A percentile compares a stretch with the other conserved stretches of the same genome.
Evolutionary conservation across 2,888 invertebrate species (phyloP).

Genomic region (Teleogryllus oceanicus): DNA sequence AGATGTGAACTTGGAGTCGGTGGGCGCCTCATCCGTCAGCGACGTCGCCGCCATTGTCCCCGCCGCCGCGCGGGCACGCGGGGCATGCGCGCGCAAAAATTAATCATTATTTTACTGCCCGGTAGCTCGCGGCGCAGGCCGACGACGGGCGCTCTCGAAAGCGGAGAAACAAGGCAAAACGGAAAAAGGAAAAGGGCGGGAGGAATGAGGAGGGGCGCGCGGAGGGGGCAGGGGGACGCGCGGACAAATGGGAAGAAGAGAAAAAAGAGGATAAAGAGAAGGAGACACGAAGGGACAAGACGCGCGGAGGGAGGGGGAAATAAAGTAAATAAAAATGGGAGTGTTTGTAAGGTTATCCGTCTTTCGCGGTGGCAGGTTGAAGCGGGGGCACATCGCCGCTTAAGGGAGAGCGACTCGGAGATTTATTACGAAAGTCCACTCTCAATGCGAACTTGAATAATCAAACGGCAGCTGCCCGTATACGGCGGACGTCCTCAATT

Average conservation of each 20-base stretch:
- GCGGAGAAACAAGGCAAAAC: not conserved
- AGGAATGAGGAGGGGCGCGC: not conserved
- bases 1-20: too few species aligned
- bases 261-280: not conserved
- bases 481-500: constrained; percentile 51
- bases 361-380: constrained; percentile 30
- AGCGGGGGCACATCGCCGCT: constrained; percentile 21
- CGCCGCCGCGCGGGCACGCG: constrained; percentile 11
- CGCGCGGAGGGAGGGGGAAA: constrained; percentile 22
- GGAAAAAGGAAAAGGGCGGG: not conserved
- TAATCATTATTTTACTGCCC: constrained; percentile 31
- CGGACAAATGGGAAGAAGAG: constrained; percentile 10
- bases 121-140: not conserved
- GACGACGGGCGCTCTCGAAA: not conserved
- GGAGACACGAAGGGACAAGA: not conserved
- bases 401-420: constrained; percentile 20
- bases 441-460: constrained; percentile 36
- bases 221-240: not conserved
- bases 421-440: constrained; percentile 32
- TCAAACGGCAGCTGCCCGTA: constrained; percentile 42
- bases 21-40: not conserved
- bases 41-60: not conserved
- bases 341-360: constrained; percentile 34
- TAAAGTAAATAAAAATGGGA: constrained; percentile 25
- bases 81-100: constrained; percentile 25